Evolutionary conservation across 2,888 invertebrate species (phyloP), one percentile per base, ranked within the genome.

Genomic region (Ramazzottius varieornatus): DNA sequence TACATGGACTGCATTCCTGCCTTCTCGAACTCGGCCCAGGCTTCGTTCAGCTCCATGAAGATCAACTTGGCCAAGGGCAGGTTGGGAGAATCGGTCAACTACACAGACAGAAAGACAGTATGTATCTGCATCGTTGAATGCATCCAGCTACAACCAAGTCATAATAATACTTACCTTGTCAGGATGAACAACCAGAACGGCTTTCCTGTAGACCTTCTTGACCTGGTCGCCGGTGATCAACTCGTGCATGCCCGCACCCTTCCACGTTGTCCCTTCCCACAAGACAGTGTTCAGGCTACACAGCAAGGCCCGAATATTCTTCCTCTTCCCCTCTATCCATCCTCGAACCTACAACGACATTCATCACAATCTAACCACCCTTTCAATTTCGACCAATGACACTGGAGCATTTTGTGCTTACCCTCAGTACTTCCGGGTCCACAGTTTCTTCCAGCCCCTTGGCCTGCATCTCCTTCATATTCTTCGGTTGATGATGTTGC

Each of bases 41-140:
- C 96, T 75, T 94, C 94, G 78, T 94, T 98, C 70, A 99, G 80
- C 79, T 98, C 96, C 84, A 96, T 92, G 78, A 98, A 99, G 73
- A 99, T 89, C 75, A 93, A 80, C 79, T 89, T 92, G 8, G 98
- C 94, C 71, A 94, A 81, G 71, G 86, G 84, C 77, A 96, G 92
- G 75, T 96, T 86, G 33, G 85, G 83, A 1, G 88, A 88, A 34
- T 91, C 93, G 73, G 85, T 83, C 83, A 92, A 87, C 93, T 94
- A 32, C 8, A n/a, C 65, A 24, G 32, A 1, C 33, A 16, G 33
- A 20, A 63, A 33, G 16, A 16, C 8, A 65, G 33, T 2, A 2
- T 1, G 32, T 24, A 65, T 33, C n/a, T 1, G 40, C 46, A 65
- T 65, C 66, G 16, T 16, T 46, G 1, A 1, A 46, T 24, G 64